Evolutionary conservation across 2,113 vertebrate genomes (phyloP), one percentile per base, ranked within the genome.

Genomic region (Camelus dromedarius): DNA sequence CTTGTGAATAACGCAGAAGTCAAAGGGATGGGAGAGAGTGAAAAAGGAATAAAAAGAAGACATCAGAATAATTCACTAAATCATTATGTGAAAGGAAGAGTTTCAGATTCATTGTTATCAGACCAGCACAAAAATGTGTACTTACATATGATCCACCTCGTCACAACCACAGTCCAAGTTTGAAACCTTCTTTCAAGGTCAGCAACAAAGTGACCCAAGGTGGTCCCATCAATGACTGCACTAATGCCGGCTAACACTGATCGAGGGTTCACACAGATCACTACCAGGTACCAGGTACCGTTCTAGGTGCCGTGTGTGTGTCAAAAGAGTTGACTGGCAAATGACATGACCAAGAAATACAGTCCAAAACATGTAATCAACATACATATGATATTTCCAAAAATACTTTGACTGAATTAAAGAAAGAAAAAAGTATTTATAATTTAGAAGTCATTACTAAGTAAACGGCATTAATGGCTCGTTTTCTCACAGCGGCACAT

Each of bases 61-160:
- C 20, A 35, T 26, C n/a, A n/a, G 73, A 81, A 48, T 28, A 52
- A 86, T 48, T 46, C 46, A n/a, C n/a, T 16, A 82, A 50, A 13
- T 70, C n/a, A 79, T 60, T 64, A 38, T 26, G 38, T 62, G 50
- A 84, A 75, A 95, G 28, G 18, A 75, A 48, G 38, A 42, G 14
- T 32, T 95, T 95, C 54, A 62, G 42, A 56, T 10, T 62, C 38
- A 52, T 14, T 28, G 14, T 32, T n/a, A 52, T 52, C 50, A 62
- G 54, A 89, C 2, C 35, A 35, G 35, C 35, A 35, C 35, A 35
- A 72, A 89, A 46, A 28, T 46, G 0, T 72, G 38, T 19, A 16
- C 1, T 3, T 8, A 16, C 5, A 0, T 9, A 15, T 54, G 50
- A 58, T 1, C 14, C 3, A 20, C 9, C 1, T 2, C 26, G 70